Percentiles rank a stretch among this genome's conserved stretches.
Evolutionary conservation across 1,140 invertebrate genomes (phyloP).

Genomic region (Hydropsyche tenuis): DNA sequence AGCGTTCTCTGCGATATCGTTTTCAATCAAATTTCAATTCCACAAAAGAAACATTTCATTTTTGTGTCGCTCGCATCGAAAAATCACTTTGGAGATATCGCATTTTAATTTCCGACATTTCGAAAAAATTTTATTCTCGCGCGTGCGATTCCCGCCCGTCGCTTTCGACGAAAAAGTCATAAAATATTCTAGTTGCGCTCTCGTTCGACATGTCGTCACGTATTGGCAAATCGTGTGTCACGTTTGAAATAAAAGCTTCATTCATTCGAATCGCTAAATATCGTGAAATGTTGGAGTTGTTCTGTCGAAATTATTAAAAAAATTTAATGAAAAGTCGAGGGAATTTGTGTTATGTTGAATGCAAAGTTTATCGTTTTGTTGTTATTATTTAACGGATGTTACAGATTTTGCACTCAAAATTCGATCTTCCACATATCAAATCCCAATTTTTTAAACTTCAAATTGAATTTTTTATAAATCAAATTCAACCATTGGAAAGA

Average conservation of each 20-base stretch:
- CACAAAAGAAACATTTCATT: not conserved
- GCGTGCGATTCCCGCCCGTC: not conserved
- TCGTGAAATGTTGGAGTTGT: not conserved
- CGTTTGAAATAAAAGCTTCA: constrained; percentile 10
- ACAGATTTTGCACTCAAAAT: too few species aligned
- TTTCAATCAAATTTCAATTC: too few species aligned
- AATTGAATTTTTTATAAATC: too few species aligned
- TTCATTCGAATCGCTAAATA: constrained; percentile 12
- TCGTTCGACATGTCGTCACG: constrained; percentile 8
- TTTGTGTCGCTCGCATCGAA: not conserved
- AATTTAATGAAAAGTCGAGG: too few species aligned
- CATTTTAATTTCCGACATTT: constrained; percentile 5
- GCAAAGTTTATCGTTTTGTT: too few species aligned
- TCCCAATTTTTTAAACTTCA: too few species aligned
- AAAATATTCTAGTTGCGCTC: not conserved
- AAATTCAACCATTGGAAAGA: too few species aligned
- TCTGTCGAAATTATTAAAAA: too few species aligned
- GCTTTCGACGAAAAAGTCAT: not conserved
- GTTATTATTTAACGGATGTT: too few species aligned
- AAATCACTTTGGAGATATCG: not conserved
- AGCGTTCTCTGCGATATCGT: too few species aligned
- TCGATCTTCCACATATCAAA: too few species aligned
- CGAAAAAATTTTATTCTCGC: constrained; percentile 9
- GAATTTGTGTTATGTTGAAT: too few species aligned
- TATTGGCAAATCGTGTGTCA: constrained; percentile 13